Evolutionary conservation across 2,888 invertebrate genomes (phyloP), one percentile per base, ranked within the genome.

Genomic region (Amiota mariae): DNA sequence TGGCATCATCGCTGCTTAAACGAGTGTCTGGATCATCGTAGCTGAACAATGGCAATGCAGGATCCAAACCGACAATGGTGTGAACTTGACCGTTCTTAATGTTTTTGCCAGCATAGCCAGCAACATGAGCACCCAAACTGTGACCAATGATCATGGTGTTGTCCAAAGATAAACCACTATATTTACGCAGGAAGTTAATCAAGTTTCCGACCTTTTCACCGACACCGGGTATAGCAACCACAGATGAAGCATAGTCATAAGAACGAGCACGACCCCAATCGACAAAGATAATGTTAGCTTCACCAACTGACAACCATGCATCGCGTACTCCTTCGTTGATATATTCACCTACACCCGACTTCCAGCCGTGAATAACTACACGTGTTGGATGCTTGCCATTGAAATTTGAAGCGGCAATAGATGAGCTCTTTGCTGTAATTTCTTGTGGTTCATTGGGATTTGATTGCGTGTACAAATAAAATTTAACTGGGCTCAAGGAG

Each of bases 61-160:
- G 82, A 74, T 87, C 87, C 24, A 85, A 75, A 18, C 81, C 92
- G 78, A 92, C 91, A 56, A 92, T 92, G 10, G 92, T 91, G 80
- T 92, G 91, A 66, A 92, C 90, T 51, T 91, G 90, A 56, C 92
- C 92, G 79, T 90, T 80, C 54, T 89, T 90, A 1, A 92, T 89
- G 79, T 90, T 90, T 71, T 92, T 92, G 0, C 92, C 92, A 4
- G 92, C 91, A 72, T 91, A 91, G 1, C 92, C 92, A 20, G 92
- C 91, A 4, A 92, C 91, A 78, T 92, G 92, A 0, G 92, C 92
- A 0, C 92, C 92, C 64, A 92, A 88, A 75, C 92, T 92, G 75
- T 92, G 92, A 0, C 92, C 92, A 66, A 92, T 91, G 1, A 85
- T 24, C 90, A 90, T 81, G 90, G 92, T 75, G 89, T 86, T 0